A percentile compares a stretch with the other conserved stretches of the same genome.
phyloP scores from a whole-genome alignment of 2,797 vertebrate genomes.

The Scleropages formosus region DNA sequence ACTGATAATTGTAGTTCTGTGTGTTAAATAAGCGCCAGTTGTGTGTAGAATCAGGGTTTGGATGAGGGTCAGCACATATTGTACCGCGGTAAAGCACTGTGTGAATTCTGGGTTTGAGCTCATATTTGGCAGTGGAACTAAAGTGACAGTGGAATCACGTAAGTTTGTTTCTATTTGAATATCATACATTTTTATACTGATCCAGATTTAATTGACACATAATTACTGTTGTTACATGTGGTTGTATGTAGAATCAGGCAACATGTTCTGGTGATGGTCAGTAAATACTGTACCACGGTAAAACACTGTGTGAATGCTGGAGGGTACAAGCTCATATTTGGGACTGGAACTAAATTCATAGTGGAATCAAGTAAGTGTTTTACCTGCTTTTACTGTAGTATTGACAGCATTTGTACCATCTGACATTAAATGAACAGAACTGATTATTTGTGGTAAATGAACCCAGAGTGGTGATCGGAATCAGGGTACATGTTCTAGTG shows the following conservation, averaged over 20 bases:
- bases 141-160: not conserved
- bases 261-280: no score
- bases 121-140: slow-evolving; percentile 28
- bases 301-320: slow-evolving; percentile 36
- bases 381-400: not conserved
- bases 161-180: not conserved
- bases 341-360: slow-evolving; percentile 36
- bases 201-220: no score
- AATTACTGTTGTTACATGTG: no score
- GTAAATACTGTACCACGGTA: slow-evolving; percentile 23
- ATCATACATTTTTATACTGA: not conserved
- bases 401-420: not conserved
- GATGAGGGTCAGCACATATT: not conserved
- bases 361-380: slow-evolving; percentile 37
- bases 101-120: slow-evolving; percentile 9
- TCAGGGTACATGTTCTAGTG: not conserved
- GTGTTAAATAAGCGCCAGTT: no score
- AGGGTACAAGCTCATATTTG: slow-evolving; percentile 34
- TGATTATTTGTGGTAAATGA: no score
- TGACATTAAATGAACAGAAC: not conserved
- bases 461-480: no score
- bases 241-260: no score
- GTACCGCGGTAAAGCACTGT: not conserved
- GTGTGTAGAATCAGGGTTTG: no score
- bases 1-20: not conserved